These are phyloP conservation scores for Orchestia grillus DNA, from an alignment of 1,140 invertebrate species.

Conservation along the genomic window DNA sequence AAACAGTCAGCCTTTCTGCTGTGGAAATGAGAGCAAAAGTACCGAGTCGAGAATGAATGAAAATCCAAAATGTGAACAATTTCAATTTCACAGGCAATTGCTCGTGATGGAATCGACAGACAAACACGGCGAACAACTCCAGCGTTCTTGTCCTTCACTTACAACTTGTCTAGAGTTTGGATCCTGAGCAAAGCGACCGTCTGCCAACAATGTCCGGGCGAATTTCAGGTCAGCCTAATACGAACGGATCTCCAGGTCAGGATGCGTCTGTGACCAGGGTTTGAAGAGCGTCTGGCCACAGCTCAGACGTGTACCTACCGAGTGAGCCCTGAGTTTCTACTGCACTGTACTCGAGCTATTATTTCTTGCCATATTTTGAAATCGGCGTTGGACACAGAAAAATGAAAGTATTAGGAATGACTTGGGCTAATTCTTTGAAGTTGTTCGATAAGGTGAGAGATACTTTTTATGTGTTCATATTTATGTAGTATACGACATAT, in stretches of 20 bases:
- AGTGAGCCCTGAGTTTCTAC: not conserved
- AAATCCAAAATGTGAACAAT: not conserved
- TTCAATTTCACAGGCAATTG: not conserved
- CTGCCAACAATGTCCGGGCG: not conserved
- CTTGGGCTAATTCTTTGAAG: not conserved
- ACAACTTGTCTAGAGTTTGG: not conserved
- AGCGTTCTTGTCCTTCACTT: not conserved
- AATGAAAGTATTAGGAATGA: not conserved
- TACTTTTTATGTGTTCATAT: too few species aligned
- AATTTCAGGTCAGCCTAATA: not conserved
- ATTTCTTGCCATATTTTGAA: not conserved
- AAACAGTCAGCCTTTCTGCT: not conserved
- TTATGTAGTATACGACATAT: too few species aligned
- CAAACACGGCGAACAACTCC: not conserved
- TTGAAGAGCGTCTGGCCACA: not conserved
- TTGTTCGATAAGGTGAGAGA: too few species aligned
- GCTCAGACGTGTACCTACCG: not conserved
- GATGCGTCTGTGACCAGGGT: not conserved
- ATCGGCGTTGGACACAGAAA: not conserved
- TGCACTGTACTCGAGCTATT: not conserved
- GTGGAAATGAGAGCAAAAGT: not conserved
- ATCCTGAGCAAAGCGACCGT: not conserved
- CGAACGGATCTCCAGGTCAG: not conserved
- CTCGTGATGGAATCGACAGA: not conserved
- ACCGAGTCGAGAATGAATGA: not conserved